Conservation (phyloP, 2,888 invertebrate genomes). For the Polydrusus cervinus region DNA sequence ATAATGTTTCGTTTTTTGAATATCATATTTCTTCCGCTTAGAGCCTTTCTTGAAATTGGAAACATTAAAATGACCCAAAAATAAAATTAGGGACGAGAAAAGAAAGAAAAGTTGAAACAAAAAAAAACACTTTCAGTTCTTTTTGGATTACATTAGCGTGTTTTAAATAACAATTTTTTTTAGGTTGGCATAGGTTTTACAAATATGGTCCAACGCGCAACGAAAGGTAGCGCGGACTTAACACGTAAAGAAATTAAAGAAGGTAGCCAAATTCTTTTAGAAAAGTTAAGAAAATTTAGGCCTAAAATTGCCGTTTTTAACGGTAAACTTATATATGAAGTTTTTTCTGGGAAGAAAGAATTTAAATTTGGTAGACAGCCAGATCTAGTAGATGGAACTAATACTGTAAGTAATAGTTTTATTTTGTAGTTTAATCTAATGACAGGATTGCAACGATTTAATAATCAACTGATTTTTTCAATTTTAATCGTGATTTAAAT, state of each 20-base stretch:
- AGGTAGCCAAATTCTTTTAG: conserved; percentile 90
- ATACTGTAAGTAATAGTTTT: conserved; percentile 82
- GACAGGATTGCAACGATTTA: too few relatives aligned
- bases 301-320: conserved; percentile 98
- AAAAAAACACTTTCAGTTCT: too few relatives aligned
- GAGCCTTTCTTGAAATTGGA: too few relatives aligned
- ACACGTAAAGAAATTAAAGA: conserved; percentile 95
- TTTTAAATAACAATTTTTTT: neutral
- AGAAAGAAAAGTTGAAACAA: too few relatives aligned
- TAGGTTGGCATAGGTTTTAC: conserved; percentile 97
- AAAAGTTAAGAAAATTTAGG: conserved; percentile 92
- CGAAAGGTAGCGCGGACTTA: conserved; percentile 96
- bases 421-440: neutral
- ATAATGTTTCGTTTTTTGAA: too few relatives aligned
- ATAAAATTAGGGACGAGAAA: too few relatives aligned
- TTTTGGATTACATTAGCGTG: too few relatives aligned
- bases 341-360: conserved; percentile 97
- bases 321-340: conserved; percentile 98
- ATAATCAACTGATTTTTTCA: too few relatives aligned
- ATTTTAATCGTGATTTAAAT: too few relatives aligned
- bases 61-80: too few relatives aligned
- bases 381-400: conserved; percentile 93
- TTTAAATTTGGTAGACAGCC: conserved; percentile 97
- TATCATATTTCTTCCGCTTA: too few relatives aligned
- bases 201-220: conserved; percentile 96